phyloP scores from a whole-genome alignment of 2,888 invertebrate species.

The Acrobasis consociella region DNA sequence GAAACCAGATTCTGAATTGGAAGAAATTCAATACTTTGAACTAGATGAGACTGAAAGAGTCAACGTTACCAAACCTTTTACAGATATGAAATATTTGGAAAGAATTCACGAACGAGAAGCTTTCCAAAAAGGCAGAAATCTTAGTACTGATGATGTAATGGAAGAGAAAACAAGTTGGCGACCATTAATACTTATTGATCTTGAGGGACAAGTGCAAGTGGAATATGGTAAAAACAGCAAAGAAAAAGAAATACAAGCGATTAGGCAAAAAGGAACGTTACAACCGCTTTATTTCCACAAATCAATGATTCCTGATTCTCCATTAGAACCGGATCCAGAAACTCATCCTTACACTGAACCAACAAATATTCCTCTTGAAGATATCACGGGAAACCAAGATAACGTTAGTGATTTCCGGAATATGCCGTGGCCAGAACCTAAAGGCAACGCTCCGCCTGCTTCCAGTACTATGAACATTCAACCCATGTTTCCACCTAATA shows the following conservation, averaged over 20 bases:
- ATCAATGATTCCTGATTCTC: constrained; percentile 92
- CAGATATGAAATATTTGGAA: constrained; percentile 95
- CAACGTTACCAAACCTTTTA: constrained; percentile 95
- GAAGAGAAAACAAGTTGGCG: constrained; percentile 91
- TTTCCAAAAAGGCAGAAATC: constrained; percentile 89
- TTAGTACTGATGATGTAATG: constrained; percentile 90
- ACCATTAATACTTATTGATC: constrained; percentile 86
- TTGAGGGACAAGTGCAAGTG: constrained; percentile 85
- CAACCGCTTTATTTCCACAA: constrained; percentile 92
- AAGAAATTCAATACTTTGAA: constrained; percentile 94
- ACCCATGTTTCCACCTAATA: constrained; percentile 72
- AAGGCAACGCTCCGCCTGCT: constrained; percentile 82
- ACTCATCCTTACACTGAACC: constrained; percentile 90
- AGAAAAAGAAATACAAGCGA: constrained; percentile 93
- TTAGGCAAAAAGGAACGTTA: constrained; percentile 92
- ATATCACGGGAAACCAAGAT: constrained; percentile 92
- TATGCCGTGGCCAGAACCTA: constrained; percentile 93
- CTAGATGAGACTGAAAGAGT: constrained; percentile 97
- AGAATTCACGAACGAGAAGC: constrained; percentile 92
- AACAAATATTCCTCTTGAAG: constrained; percentile 93
- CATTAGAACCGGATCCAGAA: constrained; percentile 94
- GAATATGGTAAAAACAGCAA: constrained; percentile 90
- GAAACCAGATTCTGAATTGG: constrained; percentile 90
- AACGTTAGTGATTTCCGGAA: constrained; percentile 89
- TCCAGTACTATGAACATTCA: constrained; percentile 59